Base-by-base conservation (phyloP, 2,113 vertebrate species). In the Solenodon paradoxus region DNA sequence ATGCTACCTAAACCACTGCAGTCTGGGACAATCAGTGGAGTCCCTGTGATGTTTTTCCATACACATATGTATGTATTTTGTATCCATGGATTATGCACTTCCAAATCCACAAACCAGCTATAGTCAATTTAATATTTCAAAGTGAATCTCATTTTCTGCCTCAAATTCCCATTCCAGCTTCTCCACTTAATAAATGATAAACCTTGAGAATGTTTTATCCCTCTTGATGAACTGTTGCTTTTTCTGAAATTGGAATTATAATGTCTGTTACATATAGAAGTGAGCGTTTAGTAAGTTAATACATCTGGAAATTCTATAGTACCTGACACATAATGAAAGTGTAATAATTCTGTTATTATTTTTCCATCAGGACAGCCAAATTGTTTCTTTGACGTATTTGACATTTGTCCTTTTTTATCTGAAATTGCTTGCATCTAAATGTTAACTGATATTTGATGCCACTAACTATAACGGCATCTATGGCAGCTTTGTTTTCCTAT, bases 231-330 rank as follows among this genome's bases (percentile, higher is more conserved):
- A 55, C 66, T 32, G 32, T 47, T 59, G 30, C 26, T 66, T 77
- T 72, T 20, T 69, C 49, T 91, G 77, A 75, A 51, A 57, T 72
- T 92, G 35, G 24, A 69, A 75, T 68, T 63, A 74, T 12, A 45
- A 30, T 68, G 64, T 47, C 57, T n/a, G 51, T 51, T 22, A 49
- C 51, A 64, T 72, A 12, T 35, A 42, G 9, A 72, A 47, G n/a
- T 69, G 47, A 92, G 30, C 94, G 72, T 78, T 81, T 86, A 92
- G 7, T 82, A 53, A 81, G n/a, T 49, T 92, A 74, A 63, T 66
- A 17, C 1, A 24, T 6, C 2, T 83, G 77, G 3, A 32, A 47
- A 79, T 71, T 19, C 68, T 83, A 75, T 1, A 85, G 59, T 49
- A 1, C 15, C 30, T 88, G 35, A 61, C 7, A 15, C 16, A 45